These are phyloP conservation scores for Trissolcus brochymenae DNA, from an alignment of 2,888 invertebrate genomes.

Conservation along the genomic window DNA sequence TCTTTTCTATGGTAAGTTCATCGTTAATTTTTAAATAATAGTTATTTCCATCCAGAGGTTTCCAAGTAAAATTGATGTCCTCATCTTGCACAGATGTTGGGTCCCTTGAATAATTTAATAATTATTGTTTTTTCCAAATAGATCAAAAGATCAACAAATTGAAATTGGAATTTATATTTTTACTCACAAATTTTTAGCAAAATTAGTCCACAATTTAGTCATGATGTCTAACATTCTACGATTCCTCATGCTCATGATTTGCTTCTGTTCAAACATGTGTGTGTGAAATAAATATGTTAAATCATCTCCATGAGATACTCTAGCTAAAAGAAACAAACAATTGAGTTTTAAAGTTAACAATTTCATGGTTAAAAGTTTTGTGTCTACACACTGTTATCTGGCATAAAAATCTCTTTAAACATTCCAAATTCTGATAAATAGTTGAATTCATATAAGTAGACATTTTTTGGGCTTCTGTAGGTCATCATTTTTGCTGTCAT, in stretches of 20 bases:
- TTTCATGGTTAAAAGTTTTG: not conserved
- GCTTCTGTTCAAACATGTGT: constrained; percentile 71
- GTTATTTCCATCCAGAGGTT: constrained; percentile 66
- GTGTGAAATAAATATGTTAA: constrained; percentile 77
- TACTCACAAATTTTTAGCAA: constrained; percentile 77
- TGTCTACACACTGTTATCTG: constrained; percentile 8
- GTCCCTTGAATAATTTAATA: constrained; percentile 67
- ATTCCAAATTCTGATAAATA: constrained; percentile 65
- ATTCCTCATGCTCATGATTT: constrained; percentile 66
- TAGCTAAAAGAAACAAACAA: constrained; percentile 59
- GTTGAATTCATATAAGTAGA: constrained; percentile 69
- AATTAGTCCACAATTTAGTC: constrained; percentile 77
- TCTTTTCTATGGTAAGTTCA: constrained; percentile 66
- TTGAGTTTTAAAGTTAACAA: not conserved
- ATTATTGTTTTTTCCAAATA: not conserved
- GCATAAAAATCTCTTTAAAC: constrained; percentile 63
- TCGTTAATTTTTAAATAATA: constrained; percentile 75
- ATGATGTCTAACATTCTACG: constrained; percentile 73
- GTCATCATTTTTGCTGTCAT: constrained; percentile 66
- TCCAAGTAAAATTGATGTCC: constrained; percentile 73
- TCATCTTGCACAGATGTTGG: constrained; percentile 72
- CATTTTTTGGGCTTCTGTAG: constrained; percentile 63
- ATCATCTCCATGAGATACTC: constrained; percentile 78
- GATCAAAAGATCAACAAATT: not conserved
- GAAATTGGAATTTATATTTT: not conserved